Conservation (phyloP, 1,140 invertebrate genomes). For the Apis laboriosa region DNA sequence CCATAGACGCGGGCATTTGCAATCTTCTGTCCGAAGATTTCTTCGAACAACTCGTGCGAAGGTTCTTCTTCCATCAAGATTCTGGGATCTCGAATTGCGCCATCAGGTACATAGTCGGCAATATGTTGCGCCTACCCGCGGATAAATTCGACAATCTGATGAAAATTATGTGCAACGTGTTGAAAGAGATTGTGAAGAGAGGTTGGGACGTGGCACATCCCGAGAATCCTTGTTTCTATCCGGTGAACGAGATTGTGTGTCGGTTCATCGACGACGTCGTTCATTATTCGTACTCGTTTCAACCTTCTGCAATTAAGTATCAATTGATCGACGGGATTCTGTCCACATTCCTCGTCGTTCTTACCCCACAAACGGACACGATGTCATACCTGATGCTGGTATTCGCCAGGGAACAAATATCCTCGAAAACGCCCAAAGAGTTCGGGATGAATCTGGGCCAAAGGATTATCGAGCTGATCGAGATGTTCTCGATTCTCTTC, state of each 20-base stretch:
- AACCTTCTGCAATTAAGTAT: background rate
- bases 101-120: background rate
- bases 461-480: slow-evolving; percentile 32
- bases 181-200: slow-evolving; percentile 10
- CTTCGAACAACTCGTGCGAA: slow-evolving; percentile 25
- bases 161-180: slow-evolving; percentile 11
- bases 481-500: slow-evolving; percentile 34
- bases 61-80: slow-evolving; percentile 47
- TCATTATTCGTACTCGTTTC: accelerated
- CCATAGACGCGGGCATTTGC: slow-evolving; percentile 16
- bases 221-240: background rate
- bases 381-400: slow-evolving; percentile 49
- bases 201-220: slow-evolving; percentile 37
- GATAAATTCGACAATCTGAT: slow-evolving; percentile 28
- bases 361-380: slow-evolving; percentile 47
- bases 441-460: slow-evolving; percentile 39
- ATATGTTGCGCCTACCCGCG: slow-evolving; percentile 3
- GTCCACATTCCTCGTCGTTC: slow-evolving; percentile 17
- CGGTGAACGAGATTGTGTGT: slow-evolving; percentile 26
- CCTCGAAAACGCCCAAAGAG: background rate
- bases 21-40: slow-evolving; percentile 52
- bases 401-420: background rate
- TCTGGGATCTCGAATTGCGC: background rate
- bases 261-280: slow-evolving; percentile 28
- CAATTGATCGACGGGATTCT: slow-evolving; percentile 39